Percentiles rank a stretch among this genome's conserved stretches.
phyloP scores from a whole-genome alignment of 2,797 vertebrate species.

The Myotis myotis region DNA sequence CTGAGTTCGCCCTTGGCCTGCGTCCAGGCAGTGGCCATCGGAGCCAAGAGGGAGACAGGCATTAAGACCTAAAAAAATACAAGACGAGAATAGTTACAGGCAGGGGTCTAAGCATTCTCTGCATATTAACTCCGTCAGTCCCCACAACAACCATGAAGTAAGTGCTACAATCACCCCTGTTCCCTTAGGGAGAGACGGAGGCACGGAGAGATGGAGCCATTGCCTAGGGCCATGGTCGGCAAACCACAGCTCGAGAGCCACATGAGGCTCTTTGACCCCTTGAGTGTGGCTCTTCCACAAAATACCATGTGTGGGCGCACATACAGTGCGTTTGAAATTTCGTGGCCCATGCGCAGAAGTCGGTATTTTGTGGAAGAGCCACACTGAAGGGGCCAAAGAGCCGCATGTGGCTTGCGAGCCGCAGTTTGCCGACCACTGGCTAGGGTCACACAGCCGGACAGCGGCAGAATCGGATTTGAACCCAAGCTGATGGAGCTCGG shows the following conservation, averaged over 20 bases:
- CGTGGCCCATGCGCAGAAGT: too few relatives aligned
- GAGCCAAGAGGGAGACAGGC: background rate
- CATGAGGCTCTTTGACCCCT: too few relatives aligned
- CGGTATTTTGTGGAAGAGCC: too few relatives aligned
- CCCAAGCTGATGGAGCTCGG: background rate
- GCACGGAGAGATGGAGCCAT: background rate
- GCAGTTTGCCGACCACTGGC: too few relatives aligned
- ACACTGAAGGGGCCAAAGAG: too few relatives aligned
- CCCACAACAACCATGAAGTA: background rate
- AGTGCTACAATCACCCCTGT: background rate
- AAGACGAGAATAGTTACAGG: background rate
- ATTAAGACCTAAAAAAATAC: background rate
- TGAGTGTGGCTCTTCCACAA: too few relatives aligned
- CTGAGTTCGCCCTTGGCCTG: background rate
- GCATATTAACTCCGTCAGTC: background rate
- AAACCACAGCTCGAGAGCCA: too few relatives aligned
- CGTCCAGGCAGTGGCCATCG: background rate
- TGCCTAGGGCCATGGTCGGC: background rate
- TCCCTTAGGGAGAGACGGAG: background rate
- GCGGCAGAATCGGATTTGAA: background rate
- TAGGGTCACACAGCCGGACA: background rate
- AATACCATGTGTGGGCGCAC: too few relatives aligned
- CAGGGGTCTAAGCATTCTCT: background rate
- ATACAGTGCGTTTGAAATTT: too few relatives aligned
- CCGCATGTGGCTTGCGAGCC: too few relatives aligned